Evolutionary conservation across 2,797 vertebrate species (phyloP).

Genomic region (Scyliorhinus canicula): DNA sequence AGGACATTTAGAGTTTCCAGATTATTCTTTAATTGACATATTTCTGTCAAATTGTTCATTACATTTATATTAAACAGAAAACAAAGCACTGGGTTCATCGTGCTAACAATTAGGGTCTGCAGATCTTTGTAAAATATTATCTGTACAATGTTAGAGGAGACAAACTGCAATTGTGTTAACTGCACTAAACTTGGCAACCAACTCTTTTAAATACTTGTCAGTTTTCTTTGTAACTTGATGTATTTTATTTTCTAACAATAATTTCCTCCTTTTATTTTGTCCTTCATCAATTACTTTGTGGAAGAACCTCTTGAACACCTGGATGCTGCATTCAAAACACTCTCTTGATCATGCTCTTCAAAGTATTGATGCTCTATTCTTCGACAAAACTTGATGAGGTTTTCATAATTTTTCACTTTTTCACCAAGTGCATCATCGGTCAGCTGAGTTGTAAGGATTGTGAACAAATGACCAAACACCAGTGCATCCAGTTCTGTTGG

Average conservation of each 20-base stretch:
- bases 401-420: conserved; percentile 83
- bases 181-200: not conserved
- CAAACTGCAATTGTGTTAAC: not conserved
- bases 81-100: not conserved
- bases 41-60: conserved; percentile 62
- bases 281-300: conserved; percentile 40
- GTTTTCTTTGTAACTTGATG: not conserved
- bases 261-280: not conserved
- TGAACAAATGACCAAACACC: conserved; percentile 95
- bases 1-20: conserved; percentile 53
- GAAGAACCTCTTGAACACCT: conserved; percentile 49
- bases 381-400: conserved; percentile 85
- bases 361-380: conserved; percentile 93
- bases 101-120: not conserved
- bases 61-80: conserved; percentile 55
- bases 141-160: not conserved
- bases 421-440: conserved; percentile 81
- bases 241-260: not conserved
- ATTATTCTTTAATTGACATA: conserved; percentile 52
- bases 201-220: not conserved
- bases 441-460: conserved; percentile 88
- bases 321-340: conserved; percentile 46
- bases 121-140: not conserved
- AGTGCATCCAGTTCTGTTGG: conserved; percentile 81
- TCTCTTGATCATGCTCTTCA: conserved; percentile 63